Evolutionary conservation across 2,888 invertebrate genomes (phyloP), one percentile per base, ranked within the genome.

Genomic region (Ashinkailepas kermadecensis): DNA sequence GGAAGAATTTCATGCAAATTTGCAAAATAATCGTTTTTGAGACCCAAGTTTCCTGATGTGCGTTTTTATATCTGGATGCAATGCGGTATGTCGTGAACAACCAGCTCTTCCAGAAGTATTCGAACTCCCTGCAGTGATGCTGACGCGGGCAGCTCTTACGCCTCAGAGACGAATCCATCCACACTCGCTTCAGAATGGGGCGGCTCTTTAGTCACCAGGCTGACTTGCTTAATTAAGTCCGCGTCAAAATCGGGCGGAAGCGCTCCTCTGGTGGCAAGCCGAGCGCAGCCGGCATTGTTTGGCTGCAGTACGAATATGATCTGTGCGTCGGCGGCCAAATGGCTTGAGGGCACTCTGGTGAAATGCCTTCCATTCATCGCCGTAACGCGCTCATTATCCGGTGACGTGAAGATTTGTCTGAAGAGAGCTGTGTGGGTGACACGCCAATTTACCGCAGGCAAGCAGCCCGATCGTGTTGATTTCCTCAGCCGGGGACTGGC

Each of bases 341-440:
- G 74, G 56, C 74, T 56, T 11, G 74, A 74, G 74, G 74, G 74
- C 56, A 74, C 74, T 74, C 74, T 74, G 74, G 74, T 56, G 56
- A 74, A 74, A 74, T 74, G 74, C 56, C 54, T 21, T 74, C 54
- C 56, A 74, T 74, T 74, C 70, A 74, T 74, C 74, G 54, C 56
- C 54, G 21, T 56, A 56, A 56, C 74, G 11, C 56, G 18, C 74
- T 74, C 74, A 74, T 74, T 74, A 74, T 74, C 74, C 74, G 12
- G 18, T 9, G 74, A 15, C 74, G 74, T 21, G 21, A 54, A 56
- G 74, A 74, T 74, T 74, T 74, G 74, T 56, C 74, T 74, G 74
- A 74, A 74, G 74, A 74, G 74, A 2, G 56, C 13, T 6, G 74
- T 74, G 74, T 8, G 74, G 74, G 18, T 74, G 74, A 74, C 74